Evolutionary conservation across 2,888 invertebrate genomes (phyloP).

Genomic region (Xanthorhoe spadicearia): DNA sequence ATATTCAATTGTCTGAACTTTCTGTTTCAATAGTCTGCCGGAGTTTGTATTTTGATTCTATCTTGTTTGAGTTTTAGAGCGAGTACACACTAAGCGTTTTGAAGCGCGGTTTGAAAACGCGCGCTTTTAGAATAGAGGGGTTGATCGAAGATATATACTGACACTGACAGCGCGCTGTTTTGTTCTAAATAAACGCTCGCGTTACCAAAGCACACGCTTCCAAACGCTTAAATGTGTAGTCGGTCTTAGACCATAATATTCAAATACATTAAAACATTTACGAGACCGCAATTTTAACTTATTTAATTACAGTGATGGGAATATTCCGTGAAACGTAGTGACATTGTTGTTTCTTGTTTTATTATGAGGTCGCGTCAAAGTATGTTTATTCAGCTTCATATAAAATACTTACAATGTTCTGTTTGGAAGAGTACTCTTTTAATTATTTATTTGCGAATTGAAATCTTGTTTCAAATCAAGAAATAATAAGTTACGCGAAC

Average conservation of each 20-base stretch:
- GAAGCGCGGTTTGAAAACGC: no score
- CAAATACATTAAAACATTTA: constrained; percentile 13
- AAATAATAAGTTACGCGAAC: no score
- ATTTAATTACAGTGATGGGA: constrained; percentile 56
- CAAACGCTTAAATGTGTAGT: no score
- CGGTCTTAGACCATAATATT: not conserved
- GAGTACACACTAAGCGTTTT: no score
- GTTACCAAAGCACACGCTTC: no score
- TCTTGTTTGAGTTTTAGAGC: not conserved
- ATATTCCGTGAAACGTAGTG: constrained; percentile 51
- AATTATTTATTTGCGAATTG: no score
- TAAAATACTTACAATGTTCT: not conserved
- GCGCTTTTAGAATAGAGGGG: no score
- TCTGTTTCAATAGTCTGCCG: not conserved
- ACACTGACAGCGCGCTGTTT: no score
- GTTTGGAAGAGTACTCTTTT: no score
- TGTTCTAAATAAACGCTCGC: no score
- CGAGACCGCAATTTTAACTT: constrained; percentile 41
- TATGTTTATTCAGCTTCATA: constrained; percentile 8
- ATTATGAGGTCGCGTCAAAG: constrained; percentile 32
- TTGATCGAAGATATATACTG: no score
- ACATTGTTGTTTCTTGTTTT: constrained; percentile 37
- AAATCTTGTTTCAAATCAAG: no score
- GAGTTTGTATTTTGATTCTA: not conserved
- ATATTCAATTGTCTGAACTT: constrained; percentile 1